Evolutionary conservation across 64 coral and sea anemone species (phyloP), one percentile per base, ranked within the genome.

Genomic region (Acropora tenuis): DNA sequence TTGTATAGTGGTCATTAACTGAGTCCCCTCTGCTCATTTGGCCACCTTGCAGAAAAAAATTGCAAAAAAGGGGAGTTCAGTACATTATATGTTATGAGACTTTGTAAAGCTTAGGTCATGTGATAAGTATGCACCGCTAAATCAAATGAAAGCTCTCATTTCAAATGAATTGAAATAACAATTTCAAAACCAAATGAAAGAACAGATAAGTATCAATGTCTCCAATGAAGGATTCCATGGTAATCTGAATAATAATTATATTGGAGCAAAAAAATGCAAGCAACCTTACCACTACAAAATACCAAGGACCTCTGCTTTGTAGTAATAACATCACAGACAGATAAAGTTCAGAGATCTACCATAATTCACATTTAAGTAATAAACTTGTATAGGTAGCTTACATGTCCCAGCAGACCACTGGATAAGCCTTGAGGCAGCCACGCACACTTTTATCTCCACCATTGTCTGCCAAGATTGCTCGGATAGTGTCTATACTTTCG

Each of bases 271-370:
- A 76, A 76, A 76, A 76, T 76, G 74, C 74, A 43, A 43, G 74
- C 74, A 76, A 76, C 74, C 74, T 76, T 76, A 77, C 75, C 75
- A 48, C 43, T 77, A 77, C 75, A 76, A 41, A 76, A 76, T 76
- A 44, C 74, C 74, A 76, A 76, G 74, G 74, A 76, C 74, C 74
- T 76, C 74, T 76, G 74, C 41, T 46, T 76, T 76, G 74, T 76
- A 7, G 40, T 76, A 76, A 73, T 17, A 18, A 16, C 4, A 48
- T 78, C 18, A 15, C 76, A 63, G 15, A 49, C 3, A 16, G 5
- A 19, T 5, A 49, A 49, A 50, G 6, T 76, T 76, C 41, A 76
- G 47, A 77, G 45, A 48, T 47, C 10, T 13, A 77, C 43, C 42
- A 77, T 47, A 41, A 76, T 47, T 44, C 5, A 76, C 74, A 76